Percentiles rank a stretch among this genome's conserved stretches.
phyloP scores from a whole-genome alignment of 2,888 invertebrate genomes.

The Drosophila picticornis region DNA sequence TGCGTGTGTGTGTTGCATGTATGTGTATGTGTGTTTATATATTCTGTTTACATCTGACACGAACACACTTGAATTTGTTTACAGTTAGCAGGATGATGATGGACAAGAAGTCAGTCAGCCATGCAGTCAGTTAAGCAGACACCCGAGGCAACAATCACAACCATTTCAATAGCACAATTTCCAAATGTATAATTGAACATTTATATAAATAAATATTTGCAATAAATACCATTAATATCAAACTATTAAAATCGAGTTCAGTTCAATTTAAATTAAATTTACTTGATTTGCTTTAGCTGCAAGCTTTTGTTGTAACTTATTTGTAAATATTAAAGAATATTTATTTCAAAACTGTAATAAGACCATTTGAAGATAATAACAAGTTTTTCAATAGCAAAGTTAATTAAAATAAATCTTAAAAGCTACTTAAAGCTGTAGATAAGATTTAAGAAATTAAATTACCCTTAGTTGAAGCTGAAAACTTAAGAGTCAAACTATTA shows the following conservation, averaged over 20 bases:
- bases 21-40: neutral
- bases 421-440: neutral
- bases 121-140: neutral
- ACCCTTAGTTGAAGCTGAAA: neutral
- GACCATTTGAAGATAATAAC: neutral
- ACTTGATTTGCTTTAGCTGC: neutral
- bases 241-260: neutral
- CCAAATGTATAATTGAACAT: neutral
- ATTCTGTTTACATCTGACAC: conserved; percentile 30
- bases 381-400: too few species aligned
- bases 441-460: neutral
- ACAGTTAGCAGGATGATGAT: conserved; percentile 19
- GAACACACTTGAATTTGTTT: conserved; percentile 40
- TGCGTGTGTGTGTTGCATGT: neutral
- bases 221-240: neutral
- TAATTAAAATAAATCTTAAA: too few species aligned
- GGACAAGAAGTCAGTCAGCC: conserved; percentile 16
- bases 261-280: neutral
- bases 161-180: conserved; percentile 10
- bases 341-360: neutral
- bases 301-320: neutral
- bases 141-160: conserved; percentile 27
- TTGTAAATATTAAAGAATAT: neutral
- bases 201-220: conserved; percentile 10
- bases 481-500: neutral